Conservation (phyloP, 1,140 invertebrate genomes). For the Tetragnatha versicolor region DNA sequence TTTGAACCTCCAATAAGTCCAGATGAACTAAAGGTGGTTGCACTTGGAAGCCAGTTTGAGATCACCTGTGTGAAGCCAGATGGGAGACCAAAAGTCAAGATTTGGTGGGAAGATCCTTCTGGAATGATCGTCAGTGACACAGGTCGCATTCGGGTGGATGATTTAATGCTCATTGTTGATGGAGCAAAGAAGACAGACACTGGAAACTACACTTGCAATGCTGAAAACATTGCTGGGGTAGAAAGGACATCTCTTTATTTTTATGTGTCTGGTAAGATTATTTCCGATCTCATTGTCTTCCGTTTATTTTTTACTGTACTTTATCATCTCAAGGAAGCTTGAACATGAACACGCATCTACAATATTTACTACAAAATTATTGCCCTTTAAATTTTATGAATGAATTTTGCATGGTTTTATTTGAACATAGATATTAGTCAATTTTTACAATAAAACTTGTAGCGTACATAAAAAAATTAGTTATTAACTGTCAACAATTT, state of each 20-base stretch:
- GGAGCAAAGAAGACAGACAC: slow-evolving; percentile 65
- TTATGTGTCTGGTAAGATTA: slow-evolving; percentile 52
- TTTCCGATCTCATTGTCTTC: too few species aligned
- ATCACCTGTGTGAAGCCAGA: slow-evolving; percentile 71
- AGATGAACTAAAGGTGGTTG: slow-evolving; percentile 68
- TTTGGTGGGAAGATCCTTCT: slow-evolving; percentile 73
- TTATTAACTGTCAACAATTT: too few species aligned
- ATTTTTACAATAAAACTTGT: too few species aligned
- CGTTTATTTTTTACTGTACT: too few species aligned
- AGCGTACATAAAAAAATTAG: too few species aligned
- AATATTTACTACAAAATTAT: too few species aligned
- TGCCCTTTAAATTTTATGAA: too few species aligned
- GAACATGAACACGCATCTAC: too few species aligned
- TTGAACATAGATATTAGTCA: too few species aligned
- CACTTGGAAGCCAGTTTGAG: slow-evolving; percentile 70
- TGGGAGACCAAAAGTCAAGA: slow-evolving; percentile 62
- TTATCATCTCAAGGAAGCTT: too few species aligned
- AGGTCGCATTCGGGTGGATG: slow-evolving; percentile 70
- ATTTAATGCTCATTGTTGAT: slow-evolving; percentile 71
- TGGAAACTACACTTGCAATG: slow-evolving; percentile 61
- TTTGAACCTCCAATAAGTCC: slow-evolving; percentile 66
- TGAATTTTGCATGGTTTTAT: too few species aligned
- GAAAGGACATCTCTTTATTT: slow-evolving; percentile 55
- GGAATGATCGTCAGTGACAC: slow-evolving; percentile 70
- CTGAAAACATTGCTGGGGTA: slow-evolving; percentile 59